Conservation (phyloP, 2,888 invertebrate genomes). For the Melipona beecheii region DNA sequence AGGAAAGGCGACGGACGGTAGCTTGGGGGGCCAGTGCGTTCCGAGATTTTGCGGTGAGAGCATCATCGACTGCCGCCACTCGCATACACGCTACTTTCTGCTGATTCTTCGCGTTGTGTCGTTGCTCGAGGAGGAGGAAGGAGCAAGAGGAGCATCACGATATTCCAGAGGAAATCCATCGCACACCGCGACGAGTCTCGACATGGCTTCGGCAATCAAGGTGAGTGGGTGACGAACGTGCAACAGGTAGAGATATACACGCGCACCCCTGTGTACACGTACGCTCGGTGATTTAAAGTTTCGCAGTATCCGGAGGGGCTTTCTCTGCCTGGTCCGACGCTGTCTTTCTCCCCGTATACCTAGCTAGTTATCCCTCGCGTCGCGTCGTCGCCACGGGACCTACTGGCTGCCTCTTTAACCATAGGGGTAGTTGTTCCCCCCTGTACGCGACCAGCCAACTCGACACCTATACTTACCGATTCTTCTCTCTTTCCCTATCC, state of each 20-base stretch:
- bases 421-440: neutral
- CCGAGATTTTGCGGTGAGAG: constrained; percentile 77
- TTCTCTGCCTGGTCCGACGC: constrained; percentile 7
- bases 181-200: constrained; percentile 47
- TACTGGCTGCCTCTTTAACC: neutral
- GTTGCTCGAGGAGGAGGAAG: neutral
- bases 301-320: constrained; percentile 49
- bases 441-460: constrained; percentile 9
- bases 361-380: too few species aligned
- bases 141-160: neutral
- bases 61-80: constrained; percentile 35
- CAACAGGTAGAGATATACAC: constrained; percentile 71
- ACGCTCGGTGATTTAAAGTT: constrained; percentile 67
- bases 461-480: constrained; percentile 24
- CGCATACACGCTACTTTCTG: neutral
- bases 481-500: neutral
- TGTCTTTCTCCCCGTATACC: constrained; percentile 4
- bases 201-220: constrained; percentile 74
- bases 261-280: constrained; percentile 41
- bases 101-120: neutral
- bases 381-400: constrained; percentile 11
- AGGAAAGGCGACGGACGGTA: constrained; percentile 60
- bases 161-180: neutral
- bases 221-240: constrained; percentile 74
- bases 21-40: constrained; percentile 74